phyloP scores from a whole-genome alignment of 2,888 invertebrate species.

The Pterostichus madidus region DNA sequence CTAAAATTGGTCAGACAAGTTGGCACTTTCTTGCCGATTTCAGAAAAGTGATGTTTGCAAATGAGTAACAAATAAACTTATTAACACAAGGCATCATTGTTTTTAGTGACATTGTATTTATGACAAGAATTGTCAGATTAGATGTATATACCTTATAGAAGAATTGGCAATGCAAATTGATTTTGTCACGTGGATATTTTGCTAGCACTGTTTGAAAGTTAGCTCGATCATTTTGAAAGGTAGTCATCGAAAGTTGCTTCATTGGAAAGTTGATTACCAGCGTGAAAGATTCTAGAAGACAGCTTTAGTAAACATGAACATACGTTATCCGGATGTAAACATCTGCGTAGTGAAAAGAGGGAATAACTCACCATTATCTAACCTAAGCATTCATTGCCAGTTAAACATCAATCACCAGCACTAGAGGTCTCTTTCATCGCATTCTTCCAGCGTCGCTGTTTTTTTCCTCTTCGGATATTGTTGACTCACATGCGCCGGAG shows the following conservation, averaged over 20 bases:
- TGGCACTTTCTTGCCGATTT: too few relatives aligned
- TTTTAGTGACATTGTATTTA: too few relatives aligned
- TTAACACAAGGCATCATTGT: too few relatives aligned
- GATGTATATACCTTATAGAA: too few relatives aligned
- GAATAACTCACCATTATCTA: constrained; percentile 56
- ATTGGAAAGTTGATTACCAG: background rate
- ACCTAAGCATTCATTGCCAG: constrained; percentile 55
- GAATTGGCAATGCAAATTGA: too few relatives aligned
- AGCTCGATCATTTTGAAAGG: background rate
- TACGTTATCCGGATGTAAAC: constrained; percentile 56
- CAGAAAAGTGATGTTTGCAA: too few relatives aligned
- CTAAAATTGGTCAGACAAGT: too few relatives aligned
- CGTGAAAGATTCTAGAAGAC: constrained; percentile 39
- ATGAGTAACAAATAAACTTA: too few relatives aligned
- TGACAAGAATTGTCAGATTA: too few relatives aligned
- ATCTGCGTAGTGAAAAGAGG: constrained; percentile 46
- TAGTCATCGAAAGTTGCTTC: background rate
- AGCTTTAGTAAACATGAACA: constrained; percentile 44
- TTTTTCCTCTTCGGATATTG: constrained; percentile 53
- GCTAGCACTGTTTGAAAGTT: background rate
- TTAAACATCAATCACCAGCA: constrained; percentile 52
- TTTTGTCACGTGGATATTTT: background rate
- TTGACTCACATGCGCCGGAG: constrained; percentile 57
- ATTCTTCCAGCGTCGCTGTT: constrained; percentile 55
- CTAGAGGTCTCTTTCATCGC: constrained; percentile 53